Percentiles rank a stretch among this genome's conserved stretches.
These are phyloP conservation scores for Proteles cristata DNA, from an alignment of 2,113 vertebrate species.

Conservation along the genomic window DNA sequence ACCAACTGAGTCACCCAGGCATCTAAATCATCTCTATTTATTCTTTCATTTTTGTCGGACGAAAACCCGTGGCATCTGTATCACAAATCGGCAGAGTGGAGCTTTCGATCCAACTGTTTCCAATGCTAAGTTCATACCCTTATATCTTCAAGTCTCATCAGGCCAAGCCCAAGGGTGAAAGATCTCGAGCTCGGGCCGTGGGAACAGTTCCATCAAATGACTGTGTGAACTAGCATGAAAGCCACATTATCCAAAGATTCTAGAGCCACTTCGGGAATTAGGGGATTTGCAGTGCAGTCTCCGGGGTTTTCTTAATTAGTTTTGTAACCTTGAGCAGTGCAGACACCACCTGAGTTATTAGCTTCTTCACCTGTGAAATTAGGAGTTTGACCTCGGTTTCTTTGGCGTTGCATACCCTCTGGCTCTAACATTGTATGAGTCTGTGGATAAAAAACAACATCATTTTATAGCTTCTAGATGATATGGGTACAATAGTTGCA, in stretches of 20 bases:
- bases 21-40: not conserved
- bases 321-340: not conserved
- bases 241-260: not conserved
- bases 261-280: not conserved
- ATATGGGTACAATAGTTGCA: rapidly evolving
- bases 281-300: not conserved
- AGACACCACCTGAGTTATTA: not conserved
- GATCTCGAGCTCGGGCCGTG: rapidly evolving
- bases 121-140: not conserved
- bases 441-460: not conserved
- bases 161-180: not conserved
- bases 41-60: not conserved
- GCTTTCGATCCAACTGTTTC: not conserved
- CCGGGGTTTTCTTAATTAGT: not conserved
- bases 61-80: rapidly evolving
- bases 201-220: not conserved
- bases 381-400: not conserved
- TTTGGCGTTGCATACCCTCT: not conserved
- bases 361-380: slow-evolving; percentile 52
- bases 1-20: no score
- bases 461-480: no score
- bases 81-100: not conserved
- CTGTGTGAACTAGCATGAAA: not conserved
- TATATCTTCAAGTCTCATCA: not conserved
- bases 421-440: not conserved